Evolutionary conservation across 2,113 vertebrate species (phyloP), one percentile per base, ranked within the genome.

Genomic region (Hucho hucho): DNA sequence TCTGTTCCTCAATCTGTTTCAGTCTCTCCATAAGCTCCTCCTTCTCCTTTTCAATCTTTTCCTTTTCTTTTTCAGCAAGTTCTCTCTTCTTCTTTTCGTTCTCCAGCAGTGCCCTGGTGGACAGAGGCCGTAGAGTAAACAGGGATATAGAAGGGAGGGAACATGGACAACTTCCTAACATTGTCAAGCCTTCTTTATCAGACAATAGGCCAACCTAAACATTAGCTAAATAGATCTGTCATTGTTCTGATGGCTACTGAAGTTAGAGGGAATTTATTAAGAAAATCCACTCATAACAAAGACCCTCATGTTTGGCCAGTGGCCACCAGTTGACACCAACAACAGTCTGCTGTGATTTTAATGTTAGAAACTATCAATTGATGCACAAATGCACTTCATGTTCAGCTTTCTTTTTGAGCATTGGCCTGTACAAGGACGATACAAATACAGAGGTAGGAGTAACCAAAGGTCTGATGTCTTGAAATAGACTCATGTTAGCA

Each of bases 11-110:
- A 3, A 99, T 99, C 86, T 96, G 96, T 69, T 87, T 96, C 75
- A 99, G 93, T 81, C 86, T 92, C 79, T 97, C 96, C 95, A 99
- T 97, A 71, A 99, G 89, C 71, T 99, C 98, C 28, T 98, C 97
- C 87, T 99, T 99, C 80, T 99, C 98, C 79, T 93, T 95, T 77
- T 98, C 98, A 73, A 99, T 99, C 90, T 98, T 99, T 68, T 99
- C 97, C 75, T 98, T 99, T 70, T 99, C 98, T 79, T 99, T 99
- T 87, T 99, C 98, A 46, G 97, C 98, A 74, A 95, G 24, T 81
- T 99, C 98, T 87, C 97, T 92, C 89, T 99, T 99, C 84, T 98
- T 98, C 92, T 98, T 98, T 87, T 99, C 98, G 74, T 98, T 98
- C 89, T 98, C 97, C 87, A 99, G 88, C 76, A 98, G 87, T 64